A percentile compares a stretch with the other conserved stretches of the same genome.
phyloP scores from a whole-genome alignment of 2,888 invertebrate genomes.

The Orgyia antiqua region DNA sequence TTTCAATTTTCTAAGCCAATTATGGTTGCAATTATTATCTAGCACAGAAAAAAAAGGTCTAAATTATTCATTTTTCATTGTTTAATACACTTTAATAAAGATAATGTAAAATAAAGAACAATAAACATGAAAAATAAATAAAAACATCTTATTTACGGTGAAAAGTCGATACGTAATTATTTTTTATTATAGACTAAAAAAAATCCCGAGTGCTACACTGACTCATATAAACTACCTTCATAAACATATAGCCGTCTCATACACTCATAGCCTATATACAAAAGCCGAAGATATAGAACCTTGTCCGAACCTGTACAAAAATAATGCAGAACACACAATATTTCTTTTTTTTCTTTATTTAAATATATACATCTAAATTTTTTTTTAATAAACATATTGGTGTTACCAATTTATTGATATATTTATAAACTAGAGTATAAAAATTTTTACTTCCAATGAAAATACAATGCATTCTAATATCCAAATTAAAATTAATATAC shows the following conservation, averaged over 20 bases:
- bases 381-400: constrained; percentile 48
- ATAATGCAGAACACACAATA: constrained; percentile 34
- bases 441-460: constrained; percentile 51
- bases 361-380: constrained; percentile 48
- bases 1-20: constrained; percentile 3
- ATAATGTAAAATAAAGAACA: too few relatives aligned
- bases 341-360: constrained; percentile 23
- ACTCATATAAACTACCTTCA: too few relatives aligned
- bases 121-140: too few relatives aligned
- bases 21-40: too few relatives aligned
- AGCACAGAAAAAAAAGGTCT: too few relatives aligned
- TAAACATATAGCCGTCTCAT: constrained; percentile 9
- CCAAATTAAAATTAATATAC: constrained; percentile 35
- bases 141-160: too few relatives aligned
- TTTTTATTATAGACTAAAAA: too few relatives aligned
- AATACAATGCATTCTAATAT: constrained; percentile 52
- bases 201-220: too few relatives aligned
- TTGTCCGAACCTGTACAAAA: constrained; percentile 37
- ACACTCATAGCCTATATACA: constrained; percentile 35
- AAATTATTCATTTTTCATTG: too few relatives aligned
- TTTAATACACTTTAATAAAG: too few relatives aligned
- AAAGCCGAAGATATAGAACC: constrained; percentile 27
- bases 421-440: constrained; percentile 57
- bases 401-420: constrained; percentile 62
- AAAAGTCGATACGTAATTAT: too few relatives aligned